These are phyloP conservation scores for Bungarus multicinctus DNA, from an alignment of 2,113 vertebrate species.

Conservation along the genomic window DNA sequence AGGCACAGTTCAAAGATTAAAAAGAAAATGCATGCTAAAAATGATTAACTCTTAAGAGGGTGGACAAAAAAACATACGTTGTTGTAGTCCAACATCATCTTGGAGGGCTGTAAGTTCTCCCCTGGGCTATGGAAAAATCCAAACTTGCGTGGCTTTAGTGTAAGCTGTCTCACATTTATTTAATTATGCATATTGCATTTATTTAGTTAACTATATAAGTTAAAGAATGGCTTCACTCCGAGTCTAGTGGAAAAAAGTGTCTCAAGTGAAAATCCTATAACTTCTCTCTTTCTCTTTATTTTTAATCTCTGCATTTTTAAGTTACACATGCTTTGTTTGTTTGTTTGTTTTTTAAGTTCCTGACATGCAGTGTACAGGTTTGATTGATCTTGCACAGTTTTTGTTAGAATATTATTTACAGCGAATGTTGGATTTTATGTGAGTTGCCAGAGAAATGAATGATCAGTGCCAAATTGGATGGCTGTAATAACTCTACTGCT, in stretches of 20 bases:
- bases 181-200: not conserved
- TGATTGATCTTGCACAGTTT: not conserved
- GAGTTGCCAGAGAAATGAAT: not conserved
- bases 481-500: fast-evolving
- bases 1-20: not conserved
- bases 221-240: conserved; percentile 11
- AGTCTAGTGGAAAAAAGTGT: not conserved
- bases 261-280: not conserved
- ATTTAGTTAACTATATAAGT: not conserved
- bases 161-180: conserved; percentile 1
- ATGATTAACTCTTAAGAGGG: not conserved
- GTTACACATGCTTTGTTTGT: not conserved
- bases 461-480: not conserved
- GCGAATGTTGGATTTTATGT: not conserved
- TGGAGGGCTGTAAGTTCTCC: not conserved
- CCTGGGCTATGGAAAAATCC: not conserved
- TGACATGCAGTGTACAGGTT: not conserved
- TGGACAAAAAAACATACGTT: not conserved
- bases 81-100: not conserved
- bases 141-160: not conserved
- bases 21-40: not conserved
- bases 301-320: not conserved
- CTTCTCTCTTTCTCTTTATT: not conserved
- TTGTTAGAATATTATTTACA: not conserved
- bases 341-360: not conserved